phyloP scores from a whole-genome alignment of 2,888 invertebrate species.

The Athetis lepigone region DNA sequence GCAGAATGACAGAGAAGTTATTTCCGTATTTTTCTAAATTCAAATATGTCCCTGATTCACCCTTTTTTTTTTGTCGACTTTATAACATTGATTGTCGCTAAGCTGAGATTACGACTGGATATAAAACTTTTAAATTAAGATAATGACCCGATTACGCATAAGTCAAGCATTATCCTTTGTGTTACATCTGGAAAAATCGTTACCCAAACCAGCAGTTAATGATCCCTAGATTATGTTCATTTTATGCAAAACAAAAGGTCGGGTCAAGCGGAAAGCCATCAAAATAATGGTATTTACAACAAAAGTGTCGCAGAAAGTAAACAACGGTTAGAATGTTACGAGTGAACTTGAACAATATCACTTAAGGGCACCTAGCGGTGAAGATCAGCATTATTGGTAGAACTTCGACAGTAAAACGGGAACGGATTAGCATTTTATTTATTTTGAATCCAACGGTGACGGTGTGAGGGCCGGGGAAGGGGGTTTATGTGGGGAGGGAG shows the following conservation, averaged over 20 bases:
- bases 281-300: conserved; percentile 48
- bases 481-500: no score
- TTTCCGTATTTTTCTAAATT: no score
- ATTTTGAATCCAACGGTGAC: conserved; percentile 66
- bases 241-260: conserved; percentile 46
- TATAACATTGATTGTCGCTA: no score
- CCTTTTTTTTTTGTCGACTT: no score
- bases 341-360: conserved; percentile 59
- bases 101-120: no score
- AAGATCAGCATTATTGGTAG: conserved; percentile 69
- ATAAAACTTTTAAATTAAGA: no score
- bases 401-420: conserved; percentile 74
- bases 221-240: conserved; percentile 39
- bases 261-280: conserved; percentile 44
- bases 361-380: conserved; percentile 51
- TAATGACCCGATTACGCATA: neutral
- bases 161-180: neutral
- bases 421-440: conserved; percentile 77
- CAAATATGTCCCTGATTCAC: no score
- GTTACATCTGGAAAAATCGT: conserved; percentile 16
- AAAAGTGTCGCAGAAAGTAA: conserved; percentile 51
- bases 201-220: conserved; percentile 31
- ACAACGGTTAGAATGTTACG: conserved; percentile 40
- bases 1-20: no score
- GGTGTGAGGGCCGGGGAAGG: conserved; percentile 40